Conservation (phyloP, 2,888 invertebrate species). For the Calephelis perditalis region DNA sequence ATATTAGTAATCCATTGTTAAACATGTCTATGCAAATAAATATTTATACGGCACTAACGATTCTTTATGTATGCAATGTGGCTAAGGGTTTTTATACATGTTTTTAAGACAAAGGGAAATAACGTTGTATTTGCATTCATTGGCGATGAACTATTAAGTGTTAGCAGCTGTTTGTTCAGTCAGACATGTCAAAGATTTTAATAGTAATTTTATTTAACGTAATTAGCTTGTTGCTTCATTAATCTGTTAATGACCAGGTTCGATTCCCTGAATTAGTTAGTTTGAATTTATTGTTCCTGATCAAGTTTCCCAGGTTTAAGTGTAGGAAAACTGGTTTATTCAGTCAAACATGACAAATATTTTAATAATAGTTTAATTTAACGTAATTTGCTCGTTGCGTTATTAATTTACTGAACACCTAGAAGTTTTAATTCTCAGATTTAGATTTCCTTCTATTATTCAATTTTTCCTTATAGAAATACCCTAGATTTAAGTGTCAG, state of each 20-base stretch:
- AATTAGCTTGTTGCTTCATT: no score
- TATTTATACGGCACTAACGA: slow-evolving; percentile 49
- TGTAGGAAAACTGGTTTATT: not conserved
- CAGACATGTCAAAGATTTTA: slow-evolving; percentile 9
- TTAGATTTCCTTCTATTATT: no score
- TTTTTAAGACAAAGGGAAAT: slow-evolving; percentile 27
- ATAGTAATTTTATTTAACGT: not conserved
- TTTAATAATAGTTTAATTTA: no score
- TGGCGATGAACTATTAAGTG: slow-evolving; percentile 18
- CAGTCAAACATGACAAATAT: not conserved
- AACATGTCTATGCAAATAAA: slow-evolving; percentile 59
- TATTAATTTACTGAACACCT: no score
- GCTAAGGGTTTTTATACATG: slow-evolving; percentile 42
- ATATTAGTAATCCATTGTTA: slow-evolving; percentile 60
- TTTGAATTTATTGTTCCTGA: no score
- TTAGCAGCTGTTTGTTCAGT: slow-evolving; percentile 4
- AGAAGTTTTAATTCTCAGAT: no score
- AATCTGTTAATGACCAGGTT: not conserved
- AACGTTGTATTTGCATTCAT: slow-evolving; percentile 22
- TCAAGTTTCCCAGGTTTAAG: not conserved
- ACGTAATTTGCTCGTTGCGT: no score
- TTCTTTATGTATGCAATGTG: slow-evolving; percentile 44
- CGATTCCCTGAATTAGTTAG: not conserved
- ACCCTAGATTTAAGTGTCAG: not conserved
- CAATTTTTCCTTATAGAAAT: no score